These are phyloP conservation scores for Protobothrops flavoviridis DNA, from an alignment of 2,113 vertebrate genomes.

Conservation along the genomic window DNA sequence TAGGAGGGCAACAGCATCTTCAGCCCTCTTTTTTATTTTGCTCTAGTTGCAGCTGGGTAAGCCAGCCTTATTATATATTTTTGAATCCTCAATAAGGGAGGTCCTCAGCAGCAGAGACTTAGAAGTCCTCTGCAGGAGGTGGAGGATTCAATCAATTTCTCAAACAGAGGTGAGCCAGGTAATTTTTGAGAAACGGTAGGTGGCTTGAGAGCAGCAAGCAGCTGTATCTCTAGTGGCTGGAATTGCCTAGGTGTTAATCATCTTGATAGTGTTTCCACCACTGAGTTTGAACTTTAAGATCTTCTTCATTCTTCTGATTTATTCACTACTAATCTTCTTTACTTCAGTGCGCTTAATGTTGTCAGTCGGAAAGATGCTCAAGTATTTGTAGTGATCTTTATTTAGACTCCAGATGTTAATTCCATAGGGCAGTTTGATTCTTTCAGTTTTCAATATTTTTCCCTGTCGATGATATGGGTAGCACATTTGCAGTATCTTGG, in stretches of 20 bases:
- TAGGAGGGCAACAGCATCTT: background rate
- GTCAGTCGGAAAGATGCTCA: background rate
- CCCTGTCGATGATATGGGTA: background rate
- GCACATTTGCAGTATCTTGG: background rate
- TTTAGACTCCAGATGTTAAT: background rate
- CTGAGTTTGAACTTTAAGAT: background rate
- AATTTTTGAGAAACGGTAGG: background rate
- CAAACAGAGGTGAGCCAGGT: background rate
- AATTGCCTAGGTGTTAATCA: background rate
- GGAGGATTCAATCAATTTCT: background rate
- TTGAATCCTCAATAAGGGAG: background rate
- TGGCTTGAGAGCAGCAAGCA: background rate
- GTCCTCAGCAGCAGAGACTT: background rate
- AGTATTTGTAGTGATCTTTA: background rate
- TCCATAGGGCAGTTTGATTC: background rate
- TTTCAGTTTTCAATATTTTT: background rate
- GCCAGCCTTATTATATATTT: background rate
- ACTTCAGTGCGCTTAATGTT: background rate
- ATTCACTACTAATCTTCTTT: background rate
- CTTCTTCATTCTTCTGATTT: background rate
- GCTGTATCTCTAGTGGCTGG: background rate
- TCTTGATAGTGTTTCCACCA: background rate
- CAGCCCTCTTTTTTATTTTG: background rate
- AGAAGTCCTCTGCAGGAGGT: background rate
- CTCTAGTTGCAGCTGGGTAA: background rate